Evolutionary conservation across 2,113 vertebrate species (phyloP).

Genomic region (Casuarius casuarius): DNA sequence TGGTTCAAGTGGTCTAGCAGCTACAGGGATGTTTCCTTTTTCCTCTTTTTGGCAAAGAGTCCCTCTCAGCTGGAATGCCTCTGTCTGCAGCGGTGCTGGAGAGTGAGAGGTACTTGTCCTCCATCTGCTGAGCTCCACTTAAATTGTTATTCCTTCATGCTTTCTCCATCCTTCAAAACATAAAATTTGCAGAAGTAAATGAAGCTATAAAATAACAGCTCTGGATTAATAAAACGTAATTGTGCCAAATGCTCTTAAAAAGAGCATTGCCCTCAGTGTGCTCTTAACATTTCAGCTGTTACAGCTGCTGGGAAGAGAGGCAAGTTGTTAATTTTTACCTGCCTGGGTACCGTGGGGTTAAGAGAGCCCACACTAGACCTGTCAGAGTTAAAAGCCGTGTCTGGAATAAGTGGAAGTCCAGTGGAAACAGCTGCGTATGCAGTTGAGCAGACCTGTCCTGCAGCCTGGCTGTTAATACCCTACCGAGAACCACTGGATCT

Average conservation of each 20-base stretch:
- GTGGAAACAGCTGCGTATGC: not conserved
- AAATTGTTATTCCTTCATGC: conserved; percentile 33
- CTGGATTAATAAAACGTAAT: conserved; percentile 59
- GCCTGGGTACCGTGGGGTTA: not conserved
- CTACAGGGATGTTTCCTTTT: not conserved
- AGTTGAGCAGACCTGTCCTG: not conserved
- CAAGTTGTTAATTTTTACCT: conserved; percentile 20
- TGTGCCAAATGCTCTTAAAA: conserved; percentile 59
- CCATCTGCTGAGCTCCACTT: conserved; percentile 56
- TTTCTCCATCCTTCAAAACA: conserved; percentile 41
- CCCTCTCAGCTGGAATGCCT: not conserved
- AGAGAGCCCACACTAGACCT: rapidly evolving
- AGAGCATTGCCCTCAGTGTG: not conserved
- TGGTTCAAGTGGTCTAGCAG: not conserved
- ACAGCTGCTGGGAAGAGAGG: not conserved
- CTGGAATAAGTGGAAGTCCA: not conserved
- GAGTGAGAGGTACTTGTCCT: conserved; percentile 21
- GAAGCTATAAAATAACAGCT: conserved; percentile 58
- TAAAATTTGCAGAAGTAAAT: conserved; percentile 63
- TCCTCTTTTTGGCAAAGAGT: not conserved
- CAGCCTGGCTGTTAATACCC: not conserved
- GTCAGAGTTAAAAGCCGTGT: not conserved
- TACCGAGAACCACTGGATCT: not conserved
- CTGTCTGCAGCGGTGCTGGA: not conserved
- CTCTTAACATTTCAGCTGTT: conserved; percentile 41